Evolutionary conservation across 2,888 invertebrate genomes (phyloP).

Genomic region (Laspeyria flexula): DNA sequence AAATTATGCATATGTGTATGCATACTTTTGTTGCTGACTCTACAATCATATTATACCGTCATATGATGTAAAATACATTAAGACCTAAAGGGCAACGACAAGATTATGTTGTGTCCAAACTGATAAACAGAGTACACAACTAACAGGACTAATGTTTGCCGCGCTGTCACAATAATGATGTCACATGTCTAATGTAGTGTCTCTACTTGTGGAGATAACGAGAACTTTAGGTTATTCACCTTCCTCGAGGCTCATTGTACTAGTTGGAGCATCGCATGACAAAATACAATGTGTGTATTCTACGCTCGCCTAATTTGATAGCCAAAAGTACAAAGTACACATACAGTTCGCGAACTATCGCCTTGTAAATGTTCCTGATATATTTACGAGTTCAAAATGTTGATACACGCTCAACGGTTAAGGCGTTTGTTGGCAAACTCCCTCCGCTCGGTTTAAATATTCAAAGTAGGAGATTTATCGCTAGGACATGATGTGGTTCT

Average conservation of each 20-base stretch:
- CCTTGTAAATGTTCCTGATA: slow-evolving; percentile 54
- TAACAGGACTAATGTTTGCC: slow-evolving; percentile 58
- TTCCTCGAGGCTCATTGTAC: slow-evolving; percentile 58
- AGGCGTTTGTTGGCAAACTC: slow-evolving; percentile 55
- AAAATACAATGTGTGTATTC: slow-evolving; percentile 65
- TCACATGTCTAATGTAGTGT: slow-evolving; percentile 76
- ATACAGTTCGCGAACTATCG: slow-evolving; percentile 48
- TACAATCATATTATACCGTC: background rate
- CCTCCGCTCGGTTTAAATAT: slow-evolving; percentile 48
- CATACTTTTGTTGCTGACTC: too few relatives aligned
- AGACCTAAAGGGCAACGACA: slow-evolving; percentile 24
- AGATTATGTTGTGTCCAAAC: slow-evolving; percentile 40
- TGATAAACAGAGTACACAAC: slow-evolving; percentile 54
- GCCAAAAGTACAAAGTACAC: slow-evolving; percentile 63
- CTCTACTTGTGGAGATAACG: slow-evolving; percentile 75
- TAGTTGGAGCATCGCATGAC: slow-evolving; percentile 67
- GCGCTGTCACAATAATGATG: slow-evolving; percentile 73
- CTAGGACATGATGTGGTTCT: slow-evolving; percentile 50
- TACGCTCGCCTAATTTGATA: slow-evolving; percentile 66
- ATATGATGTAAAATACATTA: background rate
- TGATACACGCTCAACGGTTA: slow-evolving; percentile 52
- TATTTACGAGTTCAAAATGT: slow-evolving; percentile 60
- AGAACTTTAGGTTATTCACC: slow-evolving; percentile 71
- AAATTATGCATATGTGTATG: too few relatives aligned
- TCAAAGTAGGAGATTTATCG: slow-evolving; percentile 53